Percentiles rank a stretch among this genome's conserved stretches.
Evolutionary conservation across 2,888 invertebrate genomes (phyloP).

Genomic region (Hydriomena furcata): DNA sequence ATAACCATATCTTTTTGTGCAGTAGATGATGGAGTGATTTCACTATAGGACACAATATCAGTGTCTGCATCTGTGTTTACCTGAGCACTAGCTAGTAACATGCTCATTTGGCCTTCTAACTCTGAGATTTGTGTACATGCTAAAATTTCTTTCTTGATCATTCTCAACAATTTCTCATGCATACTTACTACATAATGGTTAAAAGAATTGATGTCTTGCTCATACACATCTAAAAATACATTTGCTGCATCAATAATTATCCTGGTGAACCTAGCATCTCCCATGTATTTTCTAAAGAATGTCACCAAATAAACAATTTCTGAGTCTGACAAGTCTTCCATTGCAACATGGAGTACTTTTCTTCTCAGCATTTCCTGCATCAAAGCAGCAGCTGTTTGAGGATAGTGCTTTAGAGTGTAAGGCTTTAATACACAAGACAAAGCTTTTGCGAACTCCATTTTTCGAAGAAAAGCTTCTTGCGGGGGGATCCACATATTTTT

Average conservation of each 20-base stretch:
- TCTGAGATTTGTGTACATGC: conserved; percentile 85
- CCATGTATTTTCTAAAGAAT: conserved; percentile 90
- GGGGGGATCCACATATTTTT: conserved; percentile 61
- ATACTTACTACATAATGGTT: conserved; percentile 85
- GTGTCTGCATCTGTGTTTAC: conserved; percentile 65
- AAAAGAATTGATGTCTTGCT: conserved; percentile 84
- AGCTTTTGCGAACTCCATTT: conserved; percentile 92
- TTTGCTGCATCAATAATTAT: conserved; percentile 89
- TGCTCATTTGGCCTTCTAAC: conserved; percentile 87
- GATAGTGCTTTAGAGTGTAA: conserved; percentile 61
- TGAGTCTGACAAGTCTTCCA: conserved; percentile 88
- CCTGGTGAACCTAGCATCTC: conserved; percentile 89
- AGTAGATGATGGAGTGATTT: conserved; percentile 64
- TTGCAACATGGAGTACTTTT: conserved; percentile 89
- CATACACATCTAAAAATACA: conserved; percentile 90
- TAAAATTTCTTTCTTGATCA: conserved; percentile 87
- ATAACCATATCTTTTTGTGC: conserved; percentile 84
- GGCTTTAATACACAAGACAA: conserved; percentile 87
- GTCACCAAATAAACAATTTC: conserved; percentile 86
- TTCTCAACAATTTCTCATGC: conserved; percentile 84
- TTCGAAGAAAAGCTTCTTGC: conserved; percentile 89
- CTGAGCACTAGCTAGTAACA: conserved; percentile 85
- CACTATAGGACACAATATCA: conserved; percentile 49
- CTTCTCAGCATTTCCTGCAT: conserved; percentile 94
- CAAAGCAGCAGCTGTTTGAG: conserved; percentile 91